These are phyloP conservation scores for Acrocyrtus sp. DNA, from an alignment of 2,888 invertebrate genomes.

Conservation along the genomic window DNA sequence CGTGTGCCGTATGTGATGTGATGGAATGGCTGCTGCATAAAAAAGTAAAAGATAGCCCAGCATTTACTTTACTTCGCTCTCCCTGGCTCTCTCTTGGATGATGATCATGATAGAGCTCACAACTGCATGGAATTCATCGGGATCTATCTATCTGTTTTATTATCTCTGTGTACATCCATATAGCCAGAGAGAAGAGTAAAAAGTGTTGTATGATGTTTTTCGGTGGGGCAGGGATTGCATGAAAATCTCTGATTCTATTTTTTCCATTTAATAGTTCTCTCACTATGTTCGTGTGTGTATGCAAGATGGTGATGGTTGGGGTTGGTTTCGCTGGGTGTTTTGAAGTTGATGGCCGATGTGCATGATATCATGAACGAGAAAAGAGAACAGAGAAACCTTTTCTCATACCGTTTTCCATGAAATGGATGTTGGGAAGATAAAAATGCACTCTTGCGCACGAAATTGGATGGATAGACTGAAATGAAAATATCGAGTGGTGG, in stretches of 20 bases:
- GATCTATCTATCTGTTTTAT: neutral
- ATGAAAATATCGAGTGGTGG: neutral
- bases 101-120: neutral
- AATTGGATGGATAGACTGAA: conserved; percentile 5
- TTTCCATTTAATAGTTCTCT: conserved; percentile 20
- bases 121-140: neutral
- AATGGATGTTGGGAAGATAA: conserved; percentile 41
- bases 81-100: neutral
- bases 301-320: conserved; percentile 48
- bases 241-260: conserved; percentile 49
- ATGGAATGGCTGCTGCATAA: neutral
- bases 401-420: conserved; percentile 47
- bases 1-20: neutral
- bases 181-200: neutral
- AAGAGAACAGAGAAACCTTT: no score
- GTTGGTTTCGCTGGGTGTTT: conserved; percentile 39
- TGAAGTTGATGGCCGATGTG: conserved; percentile 49
- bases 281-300: conserved; percentile 15
- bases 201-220: neutral
- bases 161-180: neutral
- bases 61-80: neutral
- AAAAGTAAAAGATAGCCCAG: neutral
- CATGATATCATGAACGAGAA: conserved; percentile 46
- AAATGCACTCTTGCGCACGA: conserved; percentile 50
- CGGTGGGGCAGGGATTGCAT: conserved; percentile 8